phyloP scores from a whole-genome alignment of 2,113 vertebrate genomes.

The Colossoma macropomum region DNA sequence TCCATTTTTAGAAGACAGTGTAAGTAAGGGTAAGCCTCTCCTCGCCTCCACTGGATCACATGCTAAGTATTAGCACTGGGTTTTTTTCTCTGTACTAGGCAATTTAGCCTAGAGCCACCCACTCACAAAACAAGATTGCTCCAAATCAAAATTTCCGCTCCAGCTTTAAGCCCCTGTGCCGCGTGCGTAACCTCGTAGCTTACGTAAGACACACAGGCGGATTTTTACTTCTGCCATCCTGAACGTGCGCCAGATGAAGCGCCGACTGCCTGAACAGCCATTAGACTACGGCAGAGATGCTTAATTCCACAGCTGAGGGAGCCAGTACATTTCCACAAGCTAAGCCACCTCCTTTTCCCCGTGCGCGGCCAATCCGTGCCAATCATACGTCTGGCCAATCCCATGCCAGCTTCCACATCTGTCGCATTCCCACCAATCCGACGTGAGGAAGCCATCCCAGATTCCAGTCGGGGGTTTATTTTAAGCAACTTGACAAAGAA shows the following conservation, averaged over 20 bases:
- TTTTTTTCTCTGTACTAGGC: slow-evolving; percentile 3
- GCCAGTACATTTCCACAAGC: slow-evolving; percentile 23
- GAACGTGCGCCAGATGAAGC: slow-evolving; percentile 5
- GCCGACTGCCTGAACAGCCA: slow-evolving; percentile 15
- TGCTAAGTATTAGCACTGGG: slow-evolving; percentile 7
- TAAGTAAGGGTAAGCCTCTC: not conserved
- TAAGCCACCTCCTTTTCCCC: not conserved
- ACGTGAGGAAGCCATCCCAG: not conserved
- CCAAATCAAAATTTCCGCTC: slow-evolving; percentile 47
- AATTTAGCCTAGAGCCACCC: not conserved
- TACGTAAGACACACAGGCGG: not conserved
- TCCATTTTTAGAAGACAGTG: not conserved
- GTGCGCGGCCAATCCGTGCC: not conserved
- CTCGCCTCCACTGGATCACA: slow-evolving; percentile 24
- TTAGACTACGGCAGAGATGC: not conserved
- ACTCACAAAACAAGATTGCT: slow-evolving; percentile 54
- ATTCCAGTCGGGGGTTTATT: not conserved
- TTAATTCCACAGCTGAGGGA: slow-evolving; percentile 18
- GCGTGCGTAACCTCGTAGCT: slow-evolving; percentile 26
- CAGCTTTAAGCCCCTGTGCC: slow-evolving; percentile 47
- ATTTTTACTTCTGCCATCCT: slow-evolving; percentile 6
- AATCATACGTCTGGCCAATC: not conserved
- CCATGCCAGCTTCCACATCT: not conserved
- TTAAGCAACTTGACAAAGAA: not conserved
- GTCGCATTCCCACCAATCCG: not conserved